phyloP scores from a whole-genome alignment of 2,797 vertebrate species.

The Typhlichthys subterraneus region DNA sequence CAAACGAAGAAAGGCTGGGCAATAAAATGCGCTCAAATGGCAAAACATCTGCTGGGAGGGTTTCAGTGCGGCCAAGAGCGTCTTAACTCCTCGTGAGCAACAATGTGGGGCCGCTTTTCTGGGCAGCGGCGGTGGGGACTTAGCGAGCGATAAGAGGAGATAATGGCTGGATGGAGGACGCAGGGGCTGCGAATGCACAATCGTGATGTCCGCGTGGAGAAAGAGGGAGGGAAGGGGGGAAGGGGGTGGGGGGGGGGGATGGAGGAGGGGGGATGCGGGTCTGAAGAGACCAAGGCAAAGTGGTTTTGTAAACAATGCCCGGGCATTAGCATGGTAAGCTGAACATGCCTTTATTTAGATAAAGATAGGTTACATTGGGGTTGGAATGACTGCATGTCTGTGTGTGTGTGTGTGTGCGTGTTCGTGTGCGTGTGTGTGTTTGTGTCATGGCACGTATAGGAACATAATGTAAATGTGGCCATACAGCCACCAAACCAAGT shows the following conservation, averaged over 20 bases:
- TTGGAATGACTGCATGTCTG: slow-evolving; percentile 21
- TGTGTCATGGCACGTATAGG: neutral
- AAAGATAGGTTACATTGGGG: slow-evolving; percentile 66
- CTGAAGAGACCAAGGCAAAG: slow-evolving; percentile 55
- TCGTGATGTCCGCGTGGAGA: slow-evolving; percentile 53
- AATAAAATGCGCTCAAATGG: slow-evolving; percentile 63
- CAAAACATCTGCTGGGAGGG: slow-evolving; percentile 73
- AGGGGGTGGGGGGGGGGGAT: slow-evolving; percentile 1
- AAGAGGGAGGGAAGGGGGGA: slow-evolving; percentile 12
- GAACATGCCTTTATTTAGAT: slow-evolving; percentile 65
- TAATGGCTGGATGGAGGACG: slow-evolving; percentile 70
- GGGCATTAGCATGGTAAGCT: slow-evolving; percentile 68
- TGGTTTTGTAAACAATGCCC: slow-evolving; percentile 70
- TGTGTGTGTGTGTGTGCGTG: slow-evolving; percentile 1
- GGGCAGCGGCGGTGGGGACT: slow-evolving; percentile 57
- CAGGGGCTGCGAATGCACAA: slow-evolving; percentile 68
- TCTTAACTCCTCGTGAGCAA: slow-evolving; percentile 73
- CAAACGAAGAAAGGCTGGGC: slow-evolving; percentile 59
- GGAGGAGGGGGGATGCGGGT: slow-evolving; percentile 37
- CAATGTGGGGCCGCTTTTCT: slow-evolving; percentile 68
- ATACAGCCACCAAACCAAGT: slow-evolving; percentile 28
- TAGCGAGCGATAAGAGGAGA: slow-evolving; percentile 74
- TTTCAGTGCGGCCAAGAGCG: slow-evolving; percentile 63
- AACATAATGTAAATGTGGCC: slow-evolving; percentile 10
- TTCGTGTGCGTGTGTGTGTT: neutral